Percentiles rank a stretch among this genome's conserved stretches.
Evolutionary conservation across 2,888 invertebrate genomes (phyloP).

Genomic region (Nymphalis c-album): DNA sequence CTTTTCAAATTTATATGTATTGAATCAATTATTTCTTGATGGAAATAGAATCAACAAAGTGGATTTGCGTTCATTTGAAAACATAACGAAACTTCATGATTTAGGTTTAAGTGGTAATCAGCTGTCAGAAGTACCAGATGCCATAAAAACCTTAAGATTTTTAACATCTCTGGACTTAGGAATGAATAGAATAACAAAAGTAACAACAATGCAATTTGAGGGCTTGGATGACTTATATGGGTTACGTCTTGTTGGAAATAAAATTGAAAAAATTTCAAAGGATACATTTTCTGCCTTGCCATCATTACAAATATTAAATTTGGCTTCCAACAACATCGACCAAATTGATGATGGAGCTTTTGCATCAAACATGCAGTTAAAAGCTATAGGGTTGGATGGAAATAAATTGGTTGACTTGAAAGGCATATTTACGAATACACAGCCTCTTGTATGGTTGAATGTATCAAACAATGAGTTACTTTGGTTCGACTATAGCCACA

Average conservation of each 20-base stretch:
- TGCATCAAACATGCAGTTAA: slow-evolving; percentile 86
- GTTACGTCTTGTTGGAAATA: slow-evolving; percentile 89
- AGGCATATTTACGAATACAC: slow-evolving; percentile 87
- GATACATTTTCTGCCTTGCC: slow-evolving; percentile 87
- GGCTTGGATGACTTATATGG: slow-evolving; percentile 88
- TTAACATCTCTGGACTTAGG: slow-evolving; percentile 90
- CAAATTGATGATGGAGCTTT: slow-evolving; percentile 90
- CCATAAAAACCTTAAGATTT: slow-evolving; percentile 85
- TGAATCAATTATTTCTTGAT: slow-evolving; percentile 88
- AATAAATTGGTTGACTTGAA: slow-evolving; percentile 89
- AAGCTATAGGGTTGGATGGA: slow-evolving; percentile 88
- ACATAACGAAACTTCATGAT: slow-evolving; percentile 89
- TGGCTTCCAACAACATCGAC: slow-evolving; percentile 89
- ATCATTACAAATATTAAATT: slow-evolving; percentile 88
- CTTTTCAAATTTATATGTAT: slow-evolving; percentile 86
- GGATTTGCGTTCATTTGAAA: slow-evolving; percentile 87
- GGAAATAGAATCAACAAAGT: slow-evolving; percentile 86
- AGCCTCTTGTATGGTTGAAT: slow-evolving; percentile 89
- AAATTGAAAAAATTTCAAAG: slow-evolving; percentile 87
- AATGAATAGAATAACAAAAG: slow-evolving; percentile 88
- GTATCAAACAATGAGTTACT: slow-evolving; percentile 89
- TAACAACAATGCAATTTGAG: slow-evolving; percentile 87
- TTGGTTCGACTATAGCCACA: slow-evolving; percentile 90
- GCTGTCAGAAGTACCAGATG: slow-evolving; percentile 85
- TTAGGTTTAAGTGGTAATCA: slow-evolving; percentile 88